These are phyloP conservation scores for Mimas tiliae DNA, from an alignment of 2,888 invertebrate species.

Conservation along the genomic window DNA sequence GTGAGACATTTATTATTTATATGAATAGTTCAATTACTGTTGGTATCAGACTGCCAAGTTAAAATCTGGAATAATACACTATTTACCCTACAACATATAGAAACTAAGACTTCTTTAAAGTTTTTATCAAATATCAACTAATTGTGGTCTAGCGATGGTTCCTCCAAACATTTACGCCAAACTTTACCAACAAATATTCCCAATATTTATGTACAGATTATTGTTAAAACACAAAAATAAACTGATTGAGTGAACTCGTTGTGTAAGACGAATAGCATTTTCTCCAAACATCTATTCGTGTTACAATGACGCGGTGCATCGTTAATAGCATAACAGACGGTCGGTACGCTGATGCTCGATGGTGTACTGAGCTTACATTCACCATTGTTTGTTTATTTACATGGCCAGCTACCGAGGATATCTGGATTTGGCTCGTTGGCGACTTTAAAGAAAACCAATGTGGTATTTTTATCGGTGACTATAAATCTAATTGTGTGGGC, in stretches of 20 bases:
- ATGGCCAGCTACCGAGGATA: slow-evolving; percentile 40
- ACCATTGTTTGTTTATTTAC: slow-evolving; percentile 55
- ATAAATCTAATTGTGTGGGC: slow-evolving; percentile 79
- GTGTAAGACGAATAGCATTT: slow-evolving; percentile 19
- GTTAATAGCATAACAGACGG: slow-evolving; percentile 26
- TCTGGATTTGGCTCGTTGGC: slow-evolving; percentile 50
- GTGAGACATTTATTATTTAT: no score
- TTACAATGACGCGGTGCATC: slow-evolving; percentile 22
- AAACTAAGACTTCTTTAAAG: no score
- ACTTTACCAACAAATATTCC: neutral
- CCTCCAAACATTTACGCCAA: neutral
- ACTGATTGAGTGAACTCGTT: slow-evolving; percentile 20
- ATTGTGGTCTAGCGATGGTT: no score
- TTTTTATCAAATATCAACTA: no score
- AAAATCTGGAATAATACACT: no score
- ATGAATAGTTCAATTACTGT: no score
- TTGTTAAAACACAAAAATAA: slow-evolving; percentile 21
- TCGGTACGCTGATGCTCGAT: neutral
- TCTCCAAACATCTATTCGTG: slow-evolving; percentile 24
- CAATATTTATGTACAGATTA: slow-evolving; percentile 15
- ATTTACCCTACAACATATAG: no score
- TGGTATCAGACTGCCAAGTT: no score
- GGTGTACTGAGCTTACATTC: slow-evolving; percentile 30
- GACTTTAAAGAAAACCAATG: slow-evolving; percentile 62
- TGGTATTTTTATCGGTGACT: slow-evolving; percentile 74